Evolutionary conservation across 2,113 vertebrate species (phyloP).

Genomic region (Festucalex cinctus): DNA sequence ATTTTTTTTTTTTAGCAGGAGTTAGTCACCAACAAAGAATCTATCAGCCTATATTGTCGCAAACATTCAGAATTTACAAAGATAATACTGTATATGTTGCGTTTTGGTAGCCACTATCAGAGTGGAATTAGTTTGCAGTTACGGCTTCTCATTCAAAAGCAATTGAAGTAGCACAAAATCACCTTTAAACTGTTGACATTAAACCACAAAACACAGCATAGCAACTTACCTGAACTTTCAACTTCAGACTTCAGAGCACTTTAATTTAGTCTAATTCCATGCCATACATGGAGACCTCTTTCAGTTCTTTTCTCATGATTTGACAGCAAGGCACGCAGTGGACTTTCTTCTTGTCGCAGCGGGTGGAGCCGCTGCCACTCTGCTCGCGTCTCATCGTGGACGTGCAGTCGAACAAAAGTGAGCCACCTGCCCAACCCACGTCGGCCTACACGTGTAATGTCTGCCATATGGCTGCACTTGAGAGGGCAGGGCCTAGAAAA

Average conservation of each 20-base stretch:
- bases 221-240: constrained; percentile 22
- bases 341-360: background rate
- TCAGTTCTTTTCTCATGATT: background rate
- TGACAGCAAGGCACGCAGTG: background rate
- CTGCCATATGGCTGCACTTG: background rate
- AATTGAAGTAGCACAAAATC: background rate
- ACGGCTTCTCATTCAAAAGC: background rate
- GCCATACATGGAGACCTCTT: background rate
- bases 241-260: too few species aligned
- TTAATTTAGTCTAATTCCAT: background rate
- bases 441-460: background rate
- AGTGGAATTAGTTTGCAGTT: background rate
- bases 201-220: background rate
- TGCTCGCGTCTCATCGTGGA: background rate
- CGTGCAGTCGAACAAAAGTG: background rate
- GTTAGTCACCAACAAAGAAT: background rate
- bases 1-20: too few species aligned
- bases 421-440: background rate
- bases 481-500: background rate
- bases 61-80: background rate
- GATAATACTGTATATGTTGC: background rate
- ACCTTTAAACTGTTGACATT: background rate
- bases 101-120: background rate
- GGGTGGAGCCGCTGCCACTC: background rate
- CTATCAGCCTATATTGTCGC: too few species aligned